Evolutionary conservation across 2,888 invertebrate genomes (phyloP), one percentile per base, ranked within the genome.

Genomic region (Tachina grossa): DNA sequence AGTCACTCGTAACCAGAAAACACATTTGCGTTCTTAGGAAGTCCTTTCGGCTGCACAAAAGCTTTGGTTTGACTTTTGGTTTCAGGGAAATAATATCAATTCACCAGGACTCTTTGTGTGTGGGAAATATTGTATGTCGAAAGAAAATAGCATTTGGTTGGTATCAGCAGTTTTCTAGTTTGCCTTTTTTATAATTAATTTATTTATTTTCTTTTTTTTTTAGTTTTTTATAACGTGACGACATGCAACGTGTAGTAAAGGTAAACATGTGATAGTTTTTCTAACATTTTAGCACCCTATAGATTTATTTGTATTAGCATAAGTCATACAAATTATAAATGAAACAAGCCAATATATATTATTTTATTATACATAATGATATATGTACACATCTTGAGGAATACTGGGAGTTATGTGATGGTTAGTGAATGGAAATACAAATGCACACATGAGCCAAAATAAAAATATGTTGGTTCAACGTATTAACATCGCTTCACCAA

Each of bases 141-240:
- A 77, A 84, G 51, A 74, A 74, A 41, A 75, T 22, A 61, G 69
- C 85, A 85, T 86, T 87, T 87, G 87, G 87, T 87, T 85, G 87
- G 90, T 88, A 89, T 91, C 89, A 89, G 89, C 90, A 88, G 87
- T 89, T 90, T 91, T 75, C 59, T 51, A 31, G 14, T 74, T 14
- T n/a, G 4, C 0, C n/a, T 68, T 51, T 76, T 80, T 55, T 63
- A 57, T 72, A 57, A 57, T 61, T 61, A 43, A 43, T n/a, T 74
- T 31, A 31, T 31, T 31, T 31, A 31, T 31, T 31, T 31, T 31
- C 31, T 31, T 5, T 71, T 77, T 87, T 79, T 71, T 49, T 68
- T 83, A 59, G 68, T 87, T 81, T 77, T 81, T 63, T 90, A 91
- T 92, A 92, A 92, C 93, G 92, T 93, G 93, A 92, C 92, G 92